Base-by-base conservation (phyloP, 1,140 invertebrate species). In the Drepana arcuata region DNA sequence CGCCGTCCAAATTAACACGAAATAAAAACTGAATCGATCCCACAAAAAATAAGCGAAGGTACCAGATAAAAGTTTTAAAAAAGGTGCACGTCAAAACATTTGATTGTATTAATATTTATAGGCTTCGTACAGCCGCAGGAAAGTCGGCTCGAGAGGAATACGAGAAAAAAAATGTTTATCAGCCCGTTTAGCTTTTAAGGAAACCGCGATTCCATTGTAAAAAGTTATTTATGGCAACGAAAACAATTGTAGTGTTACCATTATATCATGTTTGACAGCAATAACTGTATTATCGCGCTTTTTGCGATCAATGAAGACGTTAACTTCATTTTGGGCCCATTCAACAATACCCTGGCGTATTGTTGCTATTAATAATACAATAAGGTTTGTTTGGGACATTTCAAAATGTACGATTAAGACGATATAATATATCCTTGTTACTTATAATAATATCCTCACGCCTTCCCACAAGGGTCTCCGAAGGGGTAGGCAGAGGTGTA, bases 1-100 rank as follows among this genome's bases (percentile, higher is more conserved):
- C 70, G 70, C 71, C 77, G 81, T 74, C 73, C 81, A 84, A 84
- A 84, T 84, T 84, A 84, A 84, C 83, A 84, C 83, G 70, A 82
- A 84, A 82, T 84, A 84, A 84, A 84, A 81, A 70, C 58, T 57
- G 69, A 67, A 75, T 70, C 67, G 71, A 72, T 62, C 43, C 61
- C 44, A 67, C 56, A 75, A 79, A 80, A 77, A 80, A 70, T 69
- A 65, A 78, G 67, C 71, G 52, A 74, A 78, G 68, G 60, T 61
- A 78, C 58, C 73, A 78, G 73, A 82, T 80, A 78, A 78, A 71
- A 77, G 67, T 57, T 73, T 78, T 74, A 81, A n/a, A 83, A 79
- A 81, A 78, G 73, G 73, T 46, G 54, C 65, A 79, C 68, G 79
- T 83, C 79, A 83, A 80, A 83, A 83, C 79, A 83, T 79, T 83